phyloP scores from a whole-genome alignment of 2,797 vertebrate species.

The Alectoris magna region DNA sequence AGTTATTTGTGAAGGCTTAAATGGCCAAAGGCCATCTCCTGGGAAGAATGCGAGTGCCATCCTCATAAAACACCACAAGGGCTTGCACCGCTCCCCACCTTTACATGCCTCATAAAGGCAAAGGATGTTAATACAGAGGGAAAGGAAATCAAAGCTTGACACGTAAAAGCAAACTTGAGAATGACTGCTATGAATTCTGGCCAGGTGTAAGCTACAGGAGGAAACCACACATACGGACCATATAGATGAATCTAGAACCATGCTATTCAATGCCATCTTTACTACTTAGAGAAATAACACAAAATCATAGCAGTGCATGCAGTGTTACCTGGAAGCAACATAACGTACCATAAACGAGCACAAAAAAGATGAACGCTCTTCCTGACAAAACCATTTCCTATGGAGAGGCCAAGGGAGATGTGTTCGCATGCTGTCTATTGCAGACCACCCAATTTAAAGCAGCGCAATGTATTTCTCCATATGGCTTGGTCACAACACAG shows the following conservation, averaged over 20 bases:
- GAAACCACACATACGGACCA: background rate
- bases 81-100: background rate
- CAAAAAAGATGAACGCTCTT: background rate
- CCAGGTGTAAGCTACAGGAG: background rate
- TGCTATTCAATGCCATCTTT: background rate
- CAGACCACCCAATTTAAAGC: background rate
- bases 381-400: background rate
- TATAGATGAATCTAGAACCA: background rate
- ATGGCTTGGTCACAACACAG: background rate
- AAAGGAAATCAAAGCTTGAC: fast-evolving
- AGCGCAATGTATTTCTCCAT: fast-evolving
- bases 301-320: fast-evolving
- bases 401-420: background rate
- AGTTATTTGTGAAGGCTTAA: background rate
- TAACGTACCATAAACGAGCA: fast-evolving
- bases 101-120: background rate
- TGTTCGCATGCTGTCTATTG: background rate
- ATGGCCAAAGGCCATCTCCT: background rate
- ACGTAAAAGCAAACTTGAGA: background rate
- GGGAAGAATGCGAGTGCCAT: background rate
- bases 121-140: background rate
- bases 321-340: fast-evolving
- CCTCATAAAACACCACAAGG: background rate
- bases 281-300: background rate
- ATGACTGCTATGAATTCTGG: background rate